These are phyloP conservation scores for Drosophila tsacasi DNA, from an alignment of 1,140 invertebrate species.

Conservation along the genomic window DNA sequence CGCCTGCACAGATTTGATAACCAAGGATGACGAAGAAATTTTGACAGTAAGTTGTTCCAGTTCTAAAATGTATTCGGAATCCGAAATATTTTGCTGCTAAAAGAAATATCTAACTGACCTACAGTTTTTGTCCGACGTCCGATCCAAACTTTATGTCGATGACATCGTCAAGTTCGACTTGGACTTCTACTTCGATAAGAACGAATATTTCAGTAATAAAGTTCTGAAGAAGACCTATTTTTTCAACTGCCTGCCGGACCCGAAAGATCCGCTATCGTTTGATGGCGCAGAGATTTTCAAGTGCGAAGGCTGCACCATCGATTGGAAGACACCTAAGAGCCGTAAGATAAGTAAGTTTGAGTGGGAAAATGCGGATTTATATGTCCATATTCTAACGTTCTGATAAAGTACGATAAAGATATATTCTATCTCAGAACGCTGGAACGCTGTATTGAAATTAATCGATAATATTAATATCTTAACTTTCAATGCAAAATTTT, in stretches of 20 bases:
- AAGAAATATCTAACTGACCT: not conserved
- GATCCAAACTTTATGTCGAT: slow-evolving; percentile 56
- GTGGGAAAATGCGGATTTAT: too few species aligned
- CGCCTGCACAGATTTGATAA: slow-evolving; percentile 89
- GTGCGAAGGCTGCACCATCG: slow-evolving; percentile 88
- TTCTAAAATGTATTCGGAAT: too few species aligned
- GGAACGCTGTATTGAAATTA: too few species aligned
- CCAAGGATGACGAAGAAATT: slow-evolving; percentile 94
- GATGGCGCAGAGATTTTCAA: slow-evolving; percentile 97
- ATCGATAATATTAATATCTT: too few species aligned
- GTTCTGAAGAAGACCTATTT: slow-evolving; percentile 95
- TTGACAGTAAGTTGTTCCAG: slow-evolving; percentile 86
- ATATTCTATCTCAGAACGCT: too few species aligned
- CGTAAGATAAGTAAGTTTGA: slow-evolving; percentile 90
- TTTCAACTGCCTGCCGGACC: slow-evolving; percentile 93
- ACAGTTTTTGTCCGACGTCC: slow-evolving; percentile 58
- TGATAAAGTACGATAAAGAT: too few species aligned
- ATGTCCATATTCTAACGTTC: not conserved
- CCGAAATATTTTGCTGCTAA: not conserved
- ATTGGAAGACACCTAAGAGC: slow-evolving; percentile 90
- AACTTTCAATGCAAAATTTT: too few species aligned
- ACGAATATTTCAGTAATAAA: slow-evolving; percentile 96
- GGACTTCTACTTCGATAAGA: slow-evolving; percentile 94
- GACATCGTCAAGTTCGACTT: slow-evolving; percentile 89
- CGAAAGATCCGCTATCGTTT: slow-evolving; percentile 94